Conservation (phyloP, 2,113 vertebrate species). For the Dasyornis broadbenti region DNA sequence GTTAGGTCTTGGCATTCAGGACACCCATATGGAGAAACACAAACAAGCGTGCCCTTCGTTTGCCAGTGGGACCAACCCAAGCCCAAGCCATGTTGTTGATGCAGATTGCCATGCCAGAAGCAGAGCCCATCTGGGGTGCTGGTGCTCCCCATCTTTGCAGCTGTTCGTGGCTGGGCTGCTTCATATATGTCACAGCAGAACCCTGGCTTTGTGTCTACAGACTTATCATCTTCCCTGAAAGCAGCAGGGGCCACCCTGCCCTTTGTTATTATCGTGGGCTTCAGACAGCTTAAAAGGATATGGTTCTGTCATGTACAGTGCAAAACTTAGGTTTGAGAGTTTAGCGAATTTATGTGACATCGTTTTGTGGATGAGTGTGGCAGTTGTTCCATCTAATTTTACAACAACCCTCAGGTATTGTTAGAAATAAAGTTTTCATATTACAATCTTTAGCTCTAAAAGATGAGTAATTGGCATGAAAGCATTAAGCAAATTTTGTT, state of each 20-base stretch:
- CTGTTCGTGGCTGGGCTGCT: neutral
- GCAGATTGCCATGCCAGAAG: neutral
- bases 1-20: neutral
- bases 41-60: neutral
- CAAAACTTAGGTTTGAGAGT: neutral
- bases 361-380: neutral
- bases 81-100: neutral
- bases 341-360: neutral
- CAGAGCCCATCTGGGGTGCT: neutral
- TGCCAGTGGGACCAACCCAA: neutral
- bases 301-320: fast-evolving
- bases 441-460: neutral
- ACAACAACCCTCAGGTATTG: neutral
- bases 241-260: neutral
- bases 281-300: neutral
- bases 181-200: neutral
- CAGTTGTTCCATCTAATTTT: neutral
- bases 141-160: neutral
- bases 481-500: neutral
- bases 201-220: neutral
- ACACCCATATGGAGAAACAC: neutral
- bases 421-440: neutral
- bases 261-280: neutral
- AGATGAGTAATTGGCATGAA: neutral
- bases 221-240: neutral